phyloP scores from a whole-genome alignment of 1,140 invertebrate species.

The Sipha flava region DNA sequence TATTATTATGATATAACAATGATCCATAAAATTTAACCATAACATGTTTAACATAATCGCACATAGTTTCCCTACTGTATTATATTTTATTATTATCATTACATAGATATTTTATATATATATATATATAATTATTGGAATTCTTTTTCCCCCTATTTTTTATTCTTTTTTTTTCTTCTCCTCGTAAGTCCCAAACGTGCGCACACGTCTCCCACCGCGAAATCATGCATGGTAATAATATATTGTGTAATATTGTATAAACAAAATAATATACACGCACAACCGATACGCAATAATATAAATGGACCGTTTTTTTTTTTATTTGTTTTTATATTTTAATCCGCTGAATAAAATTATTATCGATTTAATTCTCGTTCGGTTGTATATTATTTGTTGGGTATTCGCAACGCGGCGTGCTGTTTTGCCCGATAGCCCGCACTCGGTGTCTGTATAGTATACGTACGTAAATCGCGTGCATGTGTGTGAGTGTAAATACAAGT shows the following conservation, averaged over 20 bases:
- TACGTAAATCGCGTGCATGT: neutral
- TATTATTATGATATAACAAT: slow-evolving; percentile 27
- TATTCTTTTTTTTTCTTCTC: neutral
- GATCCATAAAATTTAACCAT: slow-evolving; percentile 27
- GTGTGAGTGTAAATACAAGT: neutral
- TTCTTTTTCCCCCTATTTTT: neutral
- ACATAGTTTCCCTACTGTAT: neutral
- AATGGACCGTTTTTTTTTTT: neutral
- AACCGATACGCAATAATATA: neutral
- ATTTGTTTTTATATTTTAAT: too few relatives aligned
- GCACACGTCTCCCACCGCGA: neutral
- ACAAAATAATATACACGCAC: neutral
- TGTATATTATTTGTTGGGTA: too few relatives aligned
- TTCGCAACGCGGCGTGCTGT: too few relatives aligned
- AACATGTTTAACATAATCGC: slow-evolving; percentile 24
- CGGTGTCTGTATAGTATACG: neutral
- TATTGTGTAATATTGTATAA: too few relatives aligned
- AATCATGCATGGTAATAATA: too few relatives aligned
- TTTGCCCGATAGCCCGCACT: neutral
- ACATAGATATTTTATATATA: neutral
- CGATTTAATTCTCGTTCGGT: too few relatives aligned
- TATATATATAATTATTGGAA: neutral
- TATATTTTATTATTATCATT: neutral
- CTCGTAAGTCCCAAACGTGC: neutral
- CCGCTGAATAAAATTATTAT: too few relatives aligned